Evolutionary conservation across 2,113 vertebrate genomes (phyloP).

Genomic region (Mugil cephalus): DNA sequence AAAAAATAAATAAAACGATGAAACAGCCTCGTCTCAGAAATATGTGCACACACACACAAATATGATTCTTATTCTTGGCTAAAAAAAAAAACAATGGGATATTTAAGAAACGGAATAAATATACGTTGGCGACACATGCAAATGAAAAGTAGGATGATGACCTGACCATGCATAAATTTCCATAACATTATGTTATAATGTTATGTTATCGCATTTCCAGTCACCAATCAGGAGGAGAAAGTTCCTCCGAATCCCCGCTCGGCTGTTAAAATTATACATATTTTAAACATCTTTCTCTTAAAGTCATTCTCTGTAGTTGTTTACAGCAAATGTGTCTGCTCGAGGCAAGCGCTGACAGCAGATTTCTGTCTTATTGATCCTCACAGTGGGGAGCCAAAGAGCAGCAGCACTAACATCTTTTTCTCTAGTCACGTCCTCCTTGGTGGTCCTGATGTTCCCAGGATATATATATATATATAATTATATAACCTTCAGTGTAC

Average conservation of each 20-base stretch:
- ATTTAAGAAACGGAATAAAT: background rate
- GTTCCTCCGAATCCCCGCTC: too few relatives aligned
- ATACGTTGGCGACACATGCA: background rate
- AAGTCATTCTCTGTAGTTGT: background rate
- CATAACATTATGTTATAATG: too few relatives aligned
- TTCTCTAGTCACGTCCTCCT: background rate
- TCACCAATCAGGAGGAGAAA: background rate
- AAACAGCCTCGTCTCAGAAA: too few relatives aligned
- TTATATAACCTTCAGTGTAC: too few relatives aligned
- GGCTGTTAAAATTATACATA: background rate
- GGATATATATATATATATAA: background rate
- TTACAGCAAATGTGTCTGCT: background rate
- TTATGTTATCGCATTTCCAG: background rate
- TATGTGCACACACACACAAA: too few relatives aligned
- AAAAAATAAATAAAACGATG: too few relatives aligned
- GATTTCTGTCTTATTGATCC: slow-evolving; percentile 7
- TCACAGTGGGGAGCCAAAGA: background rate
- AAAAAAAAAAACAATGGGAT: background rate
- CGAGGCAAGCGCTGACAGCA: too few relatives aligned
- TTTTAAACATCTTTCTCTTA: background rate
- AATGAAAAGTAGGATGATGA: background rate
- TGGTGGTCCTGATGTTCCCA: background rate
- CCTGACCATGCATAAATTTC: too few relatives aligned
- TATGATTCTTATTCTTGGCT: too few relatives aligned
- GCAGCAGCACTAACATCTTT: background rate